A percentile compares a stretch with the other conserved stretches of the same genome.
phyloP scores from a whole-genome alignment of 2,888 invertebrate species.

The Eupithecia insigniata region DNA sequence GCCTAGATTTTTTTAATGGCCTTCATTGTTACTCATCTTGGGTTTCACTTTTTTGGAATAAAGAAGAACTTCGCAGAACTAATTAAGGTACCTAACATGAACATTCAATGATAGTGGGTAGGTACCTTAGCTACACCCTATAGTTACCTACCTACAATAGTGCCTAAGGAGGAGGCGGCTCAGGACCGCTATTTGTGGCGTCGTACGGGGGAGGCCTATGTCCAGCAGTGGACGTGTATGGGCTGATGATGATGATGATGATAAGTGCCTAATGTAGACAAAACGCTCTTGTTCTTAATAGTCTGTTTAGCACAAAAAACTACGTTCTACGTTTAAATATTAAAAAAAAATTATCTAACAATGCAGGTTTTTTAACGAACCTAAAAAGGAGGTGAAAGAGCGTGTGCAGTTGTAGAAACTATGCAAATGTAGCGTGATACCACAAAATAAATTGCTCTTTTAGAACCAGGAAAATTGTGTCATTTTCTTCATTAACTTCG shows the following conservation, averaged over 20 bases:
- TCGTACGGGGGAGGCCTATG: too few relatives aligned
- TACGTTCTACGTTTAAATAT: not conserved
- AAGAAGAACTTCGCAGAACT: not conserved
- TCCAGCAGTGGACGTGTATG: too few relatives aligned
- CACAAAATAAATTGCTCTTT: slow-evolving; percentile 19
- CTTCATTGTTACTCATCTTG: not conserved
- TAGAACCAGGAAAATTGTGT: slow-evolving; percentile 22
- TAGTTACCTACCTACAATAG: too few relatives aligned
- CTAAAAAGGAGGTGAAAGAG: slow-evolving; percentile 14
- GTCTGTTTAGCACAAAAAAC: not conserved
- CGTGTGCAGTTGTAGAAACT: slow-evolving; percentile 23
- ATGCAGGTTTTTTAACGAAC: not conserved
- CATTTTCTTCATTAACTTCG: slow-evolving; percentile 20
- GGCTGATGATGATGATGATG: too few relatives aligned
- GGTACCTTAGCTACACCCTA: too few relatives aligned
- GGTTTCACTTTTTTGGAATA: not conserved
- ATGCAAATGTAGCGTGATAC: slow-evolving; percentile 30
- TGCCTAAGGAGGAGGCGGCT: too few relatives aligned
- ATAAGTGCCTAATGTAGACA: too few relatives aligned
- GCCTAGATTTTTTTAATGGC: not conserved
- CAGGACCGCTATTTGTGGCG: too few relatives aligned
- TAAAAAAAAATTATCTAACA: not conserved
- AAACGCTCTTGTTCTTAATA: not conserved
- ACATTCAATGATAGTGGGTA: not conserved
- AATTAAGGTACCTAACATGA: not conserved